These are phyloP conservation scores for Cydia splendana DNA, from an alignment of 1,140 invertebrate genomes.

Conservation along the genomic window DNA sequence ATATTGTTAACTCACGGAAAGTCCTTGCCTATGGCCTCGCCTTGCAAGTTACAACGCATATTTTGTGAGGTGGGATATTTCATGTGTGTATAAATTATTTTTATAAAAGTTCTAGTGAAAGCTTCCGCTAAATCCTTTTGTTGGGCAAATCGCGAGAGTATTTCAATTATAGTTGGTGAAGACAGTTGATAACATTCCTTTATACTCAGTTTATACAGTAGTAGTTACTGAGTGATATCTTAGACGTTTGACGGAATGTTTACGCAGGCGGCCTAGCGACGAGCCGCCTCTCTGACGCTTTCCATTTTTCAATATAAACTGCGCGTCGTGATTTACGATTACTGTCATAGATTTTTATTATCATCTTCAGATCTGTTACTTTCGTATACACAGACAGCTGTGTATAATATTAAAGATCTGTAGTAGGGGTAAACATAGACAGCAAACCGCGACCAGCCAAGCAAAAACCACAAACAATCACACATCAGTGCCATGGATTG, in stretches of 20 bases:
- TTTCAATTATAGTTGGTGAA: too few relatives aligned
- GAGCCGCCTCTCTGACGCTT: conserved; percentile 3
- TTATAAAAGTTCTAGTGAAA: too few relatives aligned
- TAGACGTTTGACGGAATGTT: not conserved
- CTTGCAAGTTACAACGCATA: too few relatives aligned
- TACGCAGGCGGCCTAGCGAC: not conserved
- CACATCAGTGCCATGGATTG: not conserved
- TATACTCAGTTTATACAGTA: not conserved
- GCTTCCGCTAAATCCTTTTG: not conserved
- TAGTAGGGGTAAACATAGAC: not conserved
- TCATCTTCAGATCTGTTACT: conserved; percentile 26
- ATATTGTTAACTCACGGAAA: too few relatives aligned
- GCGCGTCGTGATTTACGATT: conserved; percentile 8
- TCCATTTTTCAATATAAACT: conserved; percentile 26
- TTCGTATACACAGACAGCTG: conserved; percentile 3
- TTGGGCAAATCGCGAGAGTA: not conserved
- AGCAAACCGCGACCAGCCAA: not conserved
- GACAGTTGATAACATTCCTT: too few relatives aligned
- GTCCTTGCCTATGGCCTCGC: too few relatives aligned
- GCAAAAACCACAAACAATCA: conserved; percentile 21
- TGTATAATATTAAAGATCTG: conserved; percentile 5
- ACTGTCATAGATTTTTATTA: conserved; percentile 32
- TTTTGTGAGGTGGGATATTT: too few relatives aligned
- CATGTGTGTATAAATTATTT: too few relatives aligned
- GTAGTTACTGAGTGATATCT: too few relatives aligned